Base-by-base conservation (phyloP, 2,888 invertebrate species). In the Portevinia maculata region DNA sequence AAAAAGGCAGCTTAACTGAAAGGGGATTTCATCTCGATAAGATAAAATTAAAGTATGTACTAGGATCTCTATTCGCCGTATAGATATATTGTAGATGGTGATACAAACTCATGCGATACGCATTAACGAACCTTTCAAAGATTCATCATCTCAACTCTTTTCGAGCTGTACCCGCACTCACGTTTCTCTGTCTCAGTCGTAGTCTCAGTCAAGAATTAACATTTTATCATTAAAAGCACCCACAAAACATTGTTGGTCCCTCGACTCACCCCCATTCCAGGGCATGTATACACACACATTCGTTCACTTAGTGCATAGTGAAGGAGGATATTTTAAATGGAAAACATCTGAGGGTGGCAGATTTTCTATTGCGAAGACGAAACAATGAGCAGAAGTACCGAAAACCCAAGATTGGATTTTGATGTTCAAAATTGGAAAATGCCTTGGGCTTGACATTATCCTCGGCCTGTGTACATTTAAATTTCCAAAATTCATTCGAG, bases 331-430 rank as follows among this genome's bases (percentile, higher is more conserved):
- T 83, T 71, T 71, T 50, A 83, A 83, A 83, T 83, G 50, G 52
- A 73, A 73, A 78, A 60, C 60, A 60, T 67, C 78, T 78, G 65
- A 60, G 74, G 83, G 83, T 83, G 78, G 60, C 70, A 73, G 55
- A 37, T 60, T 37, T 30, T 74, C 46, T 39, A 39, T 21, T 34
- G 37, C 34, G 30, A 21, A 41, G 19, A 67, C 28, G 39, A 57
- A 59, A 79, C 74, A 64, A 70, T 44, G 44, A 60, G 57, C 59
- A 44, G 28, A 50, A 57, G 59, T 9, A 73, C 52, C 65, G 52
- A 76, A 67, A 83, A 78, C 78, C 78, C 78, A 83, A 83, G 83
- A 83, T 83, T 83, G 83, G 83, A 83, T 83, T 83, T 83, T 83
- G 83, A 83, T 83, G 83, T 83, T 83, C 60, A 83, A 78, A 71